Evolutionary conservation across 2,113 vertebrate genomes (phyloP).

Genomic region (sheep (Ovis aries)): ARS-UI_Ramb_v3.0 NC_056080.1:9678001-9678500

Average conservation of each 20-base stretch:
- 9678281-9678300: neutral
- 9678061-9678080: too few relatives aligned
- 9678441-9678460: neutral
- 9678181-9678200: too few relatives aligned
- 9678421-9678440: neutral
- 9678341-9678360: neutral
- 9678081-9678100: neutral
- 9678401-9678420: neutral
- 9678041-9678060: neutral
- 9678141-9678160: too few relatives aligned
- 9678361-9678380: neutral
- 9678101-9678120: too few relatives aligned
- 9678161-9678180: too few relatives aligned
- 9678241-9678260: neutral
- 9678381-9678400: neutral
- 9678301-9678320: neutral
- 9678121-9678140: too few relatives aligned
- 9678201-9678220: neutral
- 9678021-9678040: neutral
- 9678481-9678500: neutral
- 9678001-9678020: neutral
- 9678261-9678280: neutral
- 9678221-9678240: neutral
- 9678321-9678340: neutral
- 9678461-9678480: neutral